Conservation (phyloP, 2,797 vertebrate genomes). For the Urocyon cinereoargenteus region DNA sequence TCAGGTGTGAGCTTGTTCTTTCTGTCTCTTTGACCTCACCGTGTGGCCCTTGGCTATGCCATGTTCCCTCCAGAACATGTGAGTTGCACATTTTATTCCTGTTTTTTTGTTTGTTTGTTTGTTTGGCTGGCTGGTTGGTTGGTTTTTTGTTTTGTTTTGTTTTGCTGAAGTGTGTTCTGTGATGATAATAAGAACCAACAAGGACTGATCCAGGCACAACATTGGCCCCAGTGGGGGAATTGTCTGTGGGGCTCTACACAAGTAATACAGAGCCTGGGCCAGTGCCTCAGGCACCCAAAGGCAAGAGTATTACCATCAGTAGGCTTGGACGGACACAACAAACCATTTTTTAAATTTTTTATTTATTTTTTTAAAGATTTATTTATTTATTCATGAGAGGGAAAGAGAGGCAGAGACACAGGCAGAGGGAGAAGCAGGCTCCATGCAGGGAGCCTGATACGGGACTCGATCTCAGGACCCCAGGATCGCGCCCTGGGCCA, state of each 20-base stretch:
- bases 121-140: no score
- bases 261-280: not conserved
- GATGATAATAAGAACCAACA: not conserved
- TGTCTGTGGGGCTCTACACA: not conserved
- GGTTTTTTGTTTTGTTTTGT: no score
- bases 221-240: not conserved
- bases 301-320: not conserved
- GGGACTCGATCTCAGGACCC: no score
- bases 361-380: no score
- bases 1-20: not conserved
- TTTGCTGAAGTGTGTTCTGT: not conserved
- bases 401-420: no score
- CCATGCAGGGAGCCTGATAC: no score
- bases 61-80: not conserved
- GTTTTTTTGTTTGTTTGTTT: not conserved
- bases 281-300: not conserved
- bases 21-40: not conserved
- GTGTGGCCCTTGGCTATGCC: not conserved
- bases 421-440: no score
- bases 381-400: no score
- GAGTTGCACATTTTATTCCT: not conserved
- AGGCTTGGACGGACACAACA: not conserved
- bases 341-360: no score
- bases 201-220: not conserved
- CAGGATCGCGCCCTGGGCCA: no score